These are phyloP conservation scores for Odontothrips loti DNA, from an alignment of 2,888 invertebrate genomes.

Conservation along the genomic window DNA sequence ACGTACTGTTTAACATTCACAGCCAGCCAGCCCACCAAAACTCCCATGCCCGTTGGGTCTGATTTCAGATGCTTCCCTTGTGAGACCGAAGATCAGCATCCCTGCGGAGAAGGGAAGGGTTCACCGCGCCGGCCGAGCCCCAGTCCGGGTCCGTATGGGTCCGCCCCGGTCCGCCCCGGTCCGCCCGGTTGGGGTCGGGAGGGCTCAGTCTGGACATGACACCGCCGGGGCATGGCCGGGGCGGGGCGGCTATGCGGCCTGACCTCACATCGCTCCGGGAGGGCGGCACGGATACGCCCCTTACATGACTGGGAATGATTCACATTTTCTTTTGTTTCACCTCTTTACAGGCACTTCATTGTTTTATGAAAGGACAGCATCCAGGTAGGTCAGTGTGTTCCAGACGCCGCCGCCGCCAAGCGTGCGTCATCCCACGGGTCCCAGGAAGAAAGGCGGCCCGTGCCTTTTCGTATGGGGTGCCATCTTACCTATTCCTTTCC, in stretches of 20 bases:
- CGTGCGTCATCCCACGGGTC: too few species aligned
- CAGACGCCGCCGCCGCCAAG: background rate
- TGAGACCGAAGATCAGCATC: background rate
- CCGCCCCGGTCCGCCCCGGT: too few species aligned
- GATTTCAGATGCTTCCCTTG: background rate
- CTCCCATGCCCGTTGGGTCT: too few species aligned
- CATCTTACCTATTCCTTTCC: too few species aligned
- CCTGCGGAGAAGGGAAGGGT: too few species aligned
- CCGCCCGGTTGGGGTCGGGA: too few species aligned
- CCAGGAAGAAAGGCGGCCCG: too few species aligned
- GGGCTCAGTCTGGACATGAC: too few species aligned
- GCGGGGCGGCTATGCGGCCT: background rate
- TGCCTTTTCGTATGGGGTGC: background rate
- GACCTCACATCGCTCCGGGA: background rate
- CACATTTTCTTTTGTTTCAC: slow-evolving; percentile 16
- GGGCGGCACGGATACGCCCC: background rate
- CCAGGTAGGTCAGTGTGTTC: slow-evolving; percentile 3
- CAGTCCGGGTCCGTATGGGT: too few species aligned
- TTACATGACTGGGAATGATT: background rate
- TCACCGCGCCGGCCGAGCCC: too few species aligned
- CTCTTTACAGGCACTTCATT: background rate
- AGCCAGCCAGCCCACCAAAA: too few species aligned
- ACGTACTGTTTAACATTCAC: too few species aligned
- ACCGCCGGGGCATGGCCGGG: background rate
- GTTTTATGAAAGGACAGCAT: slow-evolving; percentile 9